These are phyloP conservation scores for Avahi laniger DNA, from an alignment of 2,797 vertebrate genomes.

Conservation along the genomic window DNA sequence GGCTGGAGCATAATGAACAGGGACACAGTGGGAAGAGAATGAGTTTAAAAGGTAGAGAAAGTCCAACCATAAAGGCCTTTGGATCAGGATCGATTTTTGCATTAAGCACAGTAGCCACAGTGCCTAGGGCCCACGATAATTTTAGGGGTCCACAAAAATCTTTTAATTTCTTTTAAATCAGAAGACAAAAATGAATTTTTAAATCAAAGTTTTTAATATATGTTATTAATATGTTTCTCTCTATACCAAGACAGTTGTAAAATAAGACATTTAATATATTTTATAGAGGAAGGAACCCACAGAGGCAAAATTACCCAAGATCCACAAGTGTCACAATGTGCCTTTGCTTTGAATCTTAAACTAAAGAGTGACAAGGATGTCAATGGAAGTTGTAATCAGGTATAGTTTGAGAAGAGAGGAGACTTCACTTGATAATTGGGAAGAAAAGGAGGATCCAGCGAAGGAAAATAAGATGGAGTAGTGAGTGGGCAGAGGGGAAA, in stretches of 20 bases:
- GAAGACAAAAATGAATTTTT: not conserved
- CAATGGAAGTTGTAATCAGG: not conserved
- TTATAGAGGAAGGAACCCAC: not conserved
- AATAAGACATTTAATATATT: not conserved
- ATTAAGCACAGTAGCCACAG: not conserved
- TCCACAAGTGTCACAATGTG: not conserved
- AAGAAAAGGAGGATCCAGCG: too few relatives aligned
- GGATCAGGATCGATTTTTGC: not conserved
- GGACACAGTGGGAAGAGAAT: not conserved
- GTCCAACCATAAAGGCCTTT: too few relatives aligned
- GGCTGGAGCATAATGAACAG: not conserved
- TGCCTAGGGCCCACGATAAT: not conserved
- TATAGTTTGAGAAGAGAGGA: not conserved
- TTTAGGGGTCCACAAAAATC: not conserved
- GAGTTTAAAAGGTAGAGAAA: not conserved
- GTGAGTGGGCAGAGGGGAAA: not conserved
- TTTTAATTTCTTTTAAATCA: not conserved
- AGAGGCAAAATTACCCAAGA: not conserved
- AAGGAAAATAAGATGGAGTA: not conserved
- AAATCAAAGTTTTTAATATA: not conserved
- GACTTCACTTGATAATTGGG: not conserved
- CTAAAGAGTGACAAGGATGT: not conserved
- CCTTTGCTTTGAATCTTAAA: not conserved
- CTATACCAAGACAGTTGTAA: not conserved
- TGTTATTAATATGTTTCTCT: not conserved